phyloP scores from a whole-genome alignment of 1,140 invertebrate species.

The Saccostrea cuccullata region DNA sequence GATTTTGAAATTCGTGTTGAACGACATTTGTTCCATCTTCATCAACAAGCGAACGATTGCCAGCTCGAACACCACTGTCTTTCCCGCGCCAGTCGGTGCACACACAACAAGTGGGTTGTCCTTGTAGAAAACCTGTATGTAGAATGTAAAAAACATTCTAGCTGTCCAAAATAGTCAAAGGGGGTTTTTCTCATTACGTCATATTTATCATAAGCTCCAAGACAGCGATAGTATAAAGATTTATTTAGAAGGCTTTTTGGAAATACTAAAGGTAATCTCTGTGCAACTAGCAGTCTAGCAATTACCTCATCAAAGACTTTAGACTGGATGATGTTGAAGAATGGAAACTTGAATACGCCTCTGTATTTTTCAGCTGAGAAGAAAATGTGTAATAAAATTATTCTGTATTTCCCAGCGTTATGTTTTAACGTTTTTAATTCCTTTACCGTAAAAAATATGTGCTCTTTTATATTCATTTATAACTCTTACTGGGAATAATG shows the following conservation, averaged over 20 bases:
- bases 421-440: background rate
- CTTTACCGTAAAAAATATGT: too few relatives aligned
- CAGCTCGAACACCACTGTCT: conserved; percentile 90
- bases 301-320: conserved; percentile 85
- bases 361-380: conserved; percentile 79
- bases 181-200: too few relatives aligned
- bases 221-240: too few relatives aligned
- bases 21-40: conserved; percentile 50
- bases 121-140: conserved; percentile 79
- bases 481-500: too few relatives aligned
- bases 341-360: conserved; percentile 83
- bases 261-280: too few relatives aligned
- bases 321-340: conserved; percentile 87
- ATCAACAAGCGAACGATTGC: conserved; percentile 84
- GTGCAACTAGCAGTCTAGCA: conserved; percentile 41
- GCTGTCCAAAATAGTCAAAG: too few relatives aligned
- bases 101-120: conserved; percentile 87
- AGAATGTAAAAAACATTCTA: too few relatives aligned
- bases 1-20: conserved; percentile 66
- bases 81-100: conserved; percentile 90
- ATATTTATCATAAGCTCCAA: too few relatives aligned
- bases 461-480: too few relatives aligned
- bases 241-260: too few relatives aligned
- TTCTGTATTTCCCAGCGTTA: background rate
- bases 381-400: background rate